Evolutionary conservation across 37 sponge, comb jelly and placozoan species (phyloP), one percentile per base, ranked within the genome.

Genomic region (Lycopodina hypogea): DNA sequence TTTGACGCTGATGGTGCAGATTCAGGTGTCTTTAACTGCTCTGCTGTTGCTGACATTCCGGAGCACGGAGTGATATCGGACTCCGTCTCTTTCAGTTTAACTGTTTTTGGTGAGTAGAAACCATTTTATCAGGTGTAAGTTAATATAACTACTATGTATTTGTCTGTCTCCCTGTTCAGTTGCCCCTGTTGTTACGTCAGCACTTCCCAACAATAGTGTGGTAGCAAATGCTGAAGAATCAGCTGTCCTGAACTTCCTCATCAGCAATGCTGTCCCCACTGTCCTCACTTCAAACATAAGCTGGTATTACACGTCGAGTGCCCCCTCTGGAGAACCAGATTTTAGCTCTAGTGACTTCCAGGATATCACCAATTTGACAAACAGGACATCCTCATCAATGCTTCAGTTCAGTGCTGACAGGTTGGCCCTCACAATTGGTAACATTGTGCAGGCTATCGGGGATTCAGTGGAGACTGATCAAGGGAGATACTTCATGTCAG

Each of bases 401-500:
- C 52, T 78, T 2, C 40, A 71, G 2, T 88, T 78, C 65, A 48
- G 40, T 26, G 45, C n/a, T 56, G 71, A 60, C 21, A 30, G 26
- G 0, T 38, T 79, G 41, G 40, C 28, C 48, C 56, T 83, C 59
- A 73, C 68, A 15, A 62, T 88, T 48, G 30, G 33, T 34, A 77
- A 84, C 42, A 70, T 84, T 48, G 66, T 33, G 12, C 78, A 77
- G 58, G 40, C 40, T 18, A 48, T 59, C 21, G 19, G 18, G 37
- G 21, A 7, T 19, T 78, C 71, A 32, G 71, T 42, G 38, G 74
- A 78, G 23, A 86, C 74, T 63, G 83, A 86, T 64, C 76, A 78
- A 59, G 91, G 91, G 45, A 71, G 79, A 22, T 90, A 90, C 87
- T 81, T 82, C 37, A 29, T 86, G 61, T 24, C 45, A 3, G 91